Percentiles rank a stretch among this genome's conserved stretches.
Evolutionary conservation across 2,888 invertebrate genomes (phyloP).

Genomic region (Drosophila paramelanica): DNA sequence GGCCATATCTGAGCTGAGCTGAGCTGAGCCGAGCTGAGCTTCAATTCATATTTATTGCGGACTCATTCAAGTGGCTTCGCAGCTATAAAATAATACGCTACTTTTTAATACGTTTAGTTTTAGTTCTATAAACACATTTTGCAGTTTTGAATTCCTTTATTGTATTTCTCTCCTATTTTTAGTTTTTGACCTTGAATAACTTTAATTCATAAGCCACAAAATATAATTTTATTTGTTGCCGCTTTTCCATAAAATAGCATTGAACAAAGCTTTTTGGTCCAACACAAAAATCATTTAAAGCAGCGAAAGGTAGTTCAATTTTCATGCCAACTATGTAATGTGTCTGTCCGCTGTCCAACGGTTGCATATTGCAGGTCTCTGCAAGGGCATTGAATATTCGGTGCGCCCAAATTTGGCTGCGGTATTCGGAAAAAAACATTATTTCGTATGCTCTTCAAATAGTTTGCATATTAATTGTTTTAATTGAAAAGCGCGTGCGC

Average conservation of each 20-base stretch:
- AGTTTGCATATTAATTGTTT: constrained; percentile 60
- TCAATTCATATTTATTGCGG: constrained; percentile 27
- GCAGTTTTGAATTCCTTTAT: background rate
- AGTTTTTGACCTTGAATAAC: background rate
- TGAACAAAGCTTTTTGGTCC: constrained; percentile 2
- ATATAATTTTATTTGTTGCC: constrained; percentile 10
- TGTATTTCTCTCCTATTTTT: background rate
- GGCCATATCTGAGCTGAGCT: background rate
- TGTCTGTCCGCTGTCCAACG: background rate
- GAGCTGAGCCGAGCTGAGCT: background rate
- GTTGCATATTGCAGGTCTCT: too few species aligned
- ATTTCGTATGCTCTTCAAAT: constrained; percentile 23
- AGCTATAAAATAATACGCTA: too few species aligned
- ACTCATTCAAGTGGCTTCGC: background rate
- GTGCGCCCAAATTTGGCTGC: constrained; percentile 16
- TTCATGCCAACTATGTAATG: background rate
- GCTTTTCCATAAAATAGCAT: background rate
- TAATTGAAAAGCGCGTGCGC: constrained; percentile 68
- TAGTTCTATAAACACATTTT: too few species aligned
- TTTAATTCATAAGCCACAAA: background rate
- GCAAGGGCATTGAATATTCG: background rate
- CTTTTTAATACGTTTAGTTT: background rate
- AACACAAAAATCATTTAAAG: background rate
- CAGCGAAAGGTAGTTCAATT: constrained; percentile 1
- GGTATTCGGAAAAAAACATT: constrained; percentile 1